Evolutionary conservation across 2,888 invertebrate genomes (phyloP), one percentile per base, ranked within the genome.

Genomic region (Acanthosoma haemorrhoidale): DNA sequence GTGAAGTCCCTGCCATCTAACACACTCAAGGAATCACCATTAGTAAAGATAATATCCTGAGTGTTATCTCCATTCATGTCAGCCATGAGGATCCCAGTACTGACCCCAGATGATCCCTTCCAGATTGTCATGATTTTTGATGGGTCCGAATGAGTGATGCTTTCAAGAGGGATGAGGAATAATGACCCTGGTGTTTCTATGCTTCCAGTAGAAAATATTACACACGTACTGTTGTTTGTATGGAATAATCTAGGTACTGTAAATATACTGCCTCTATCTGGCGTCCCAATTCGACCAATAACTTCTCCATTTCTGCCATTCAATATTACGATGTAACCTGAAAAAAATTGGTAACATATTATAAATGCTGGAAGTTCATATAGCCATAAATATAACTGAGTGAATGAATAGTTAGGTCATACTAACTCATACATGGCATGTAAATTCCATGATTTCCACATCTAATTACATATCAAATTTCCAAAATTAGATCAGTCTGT

Each of bases 161-260:
- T 70, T 16, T 70, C 80, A 31, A 91, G 80, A 0, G 86, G 80
- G 25, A 88, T 82, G 3, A 83, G 81, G 78, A 88, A 91, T 15
- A 92, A 82, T 38, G 88, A 87, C 2, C 92, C 91, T 16, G 86
- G 81, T 57, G 88, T 84, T 43, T 86, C 86, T 75, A 89, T 88
- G 2, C 88, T 88, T 0, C 90, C 91, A 0, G 91, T 90, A 13
- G 89, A 87, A 76, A 90, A 86, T 66, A 92, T 78, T 38, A 91
- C 82, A 73, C 84, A 83, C 39, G 84, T 84, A n/a, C 87, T 87
- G 77, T 87, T 85, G 32, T 83, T 81, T 73, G 84, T 82, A 2
- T 83, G 82, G 5, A 88, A 76, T 18, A 88, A 78, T 78, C 90
- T 89, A 0, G 91, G 88, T 25, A 89, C 88, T 75, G 88, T 89